Conservation (phyloP, 2,888 invertebrate species). For the Chymomyza caudatula region DNA sequence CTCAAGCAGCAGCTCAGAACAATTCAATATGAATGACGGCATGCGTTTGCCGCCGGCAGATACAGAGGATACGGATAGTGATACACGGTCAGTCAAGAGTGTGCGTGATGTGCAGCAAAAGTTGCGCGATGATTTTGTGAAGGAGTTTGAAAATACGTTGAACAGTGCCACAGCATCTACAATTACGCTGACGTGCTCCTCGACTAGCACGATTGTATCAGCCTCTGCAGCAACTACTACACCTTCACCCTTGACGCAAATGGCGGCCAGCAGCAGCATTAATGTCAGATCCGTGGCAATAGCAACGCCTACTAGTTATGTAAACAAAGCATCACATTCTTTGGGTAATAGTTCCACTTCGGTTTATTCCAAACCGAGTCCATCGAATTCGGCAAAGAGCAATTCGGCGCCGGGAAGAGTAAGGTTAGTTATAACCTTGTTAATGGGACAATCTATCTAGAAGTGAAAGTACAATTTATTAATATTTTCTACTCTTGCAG, state of each 20-base stretch:
- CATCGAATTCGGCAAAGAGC: slow-evolving; percentile 78
- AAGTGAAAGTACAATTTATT: too few relatives aligned
- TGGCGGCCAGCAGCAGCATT: slow-evolving; percentile 64
- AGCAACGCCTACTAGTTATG: slow-evolving; percentile 66
- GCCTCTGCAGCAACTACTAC: slow-evolving; percentile 59
- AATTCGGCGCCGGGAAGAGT: slow-evolving; percentile 78
- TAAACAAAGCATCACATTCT: slow-evolving; percentile 77
- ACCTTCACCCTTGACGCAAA: slow-evolving; percentile 57
- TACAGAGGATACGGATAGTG: slow-evolving; percentile 74
- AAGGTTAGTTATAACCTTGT: slow-evolving; percentile 55
- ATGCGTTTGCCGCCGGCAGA: slow-evolving; percentile 71
- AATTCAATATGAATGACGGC: slow-evolving; percentile 75
- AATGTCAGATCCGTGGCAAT: slow-evolving; percentile 70
- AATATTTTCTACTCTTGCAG: slow-evolving; percentile 46
- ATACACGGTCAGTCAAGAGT: slow-evolving; percentile 74
- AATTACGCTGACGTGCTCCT: slow-evolving; percentile 58
- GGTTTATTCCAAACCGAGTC: slow-evolving; percentile 78
- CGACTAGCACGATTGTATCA: slow-evolving; percentile 71
- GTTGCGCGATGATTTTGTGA: slow-evolving; percentile 75
- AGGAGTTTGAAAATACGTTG: slow-evolving; percentile 88
- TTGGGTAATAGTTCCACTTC: slow-evolving; percentile 78
- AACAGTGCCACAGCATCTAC: slow-evolving; percentile 76
- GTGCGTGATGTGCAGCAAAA: slow-evolving; percentile 75
- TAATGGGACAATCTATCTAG: background rate
- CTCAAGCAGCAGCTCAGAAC: slow-evolving; percentile 76